Conservation (phyloP, 2,888 invertebrate genomes). For the Sesia bembeciformis region DNA sequence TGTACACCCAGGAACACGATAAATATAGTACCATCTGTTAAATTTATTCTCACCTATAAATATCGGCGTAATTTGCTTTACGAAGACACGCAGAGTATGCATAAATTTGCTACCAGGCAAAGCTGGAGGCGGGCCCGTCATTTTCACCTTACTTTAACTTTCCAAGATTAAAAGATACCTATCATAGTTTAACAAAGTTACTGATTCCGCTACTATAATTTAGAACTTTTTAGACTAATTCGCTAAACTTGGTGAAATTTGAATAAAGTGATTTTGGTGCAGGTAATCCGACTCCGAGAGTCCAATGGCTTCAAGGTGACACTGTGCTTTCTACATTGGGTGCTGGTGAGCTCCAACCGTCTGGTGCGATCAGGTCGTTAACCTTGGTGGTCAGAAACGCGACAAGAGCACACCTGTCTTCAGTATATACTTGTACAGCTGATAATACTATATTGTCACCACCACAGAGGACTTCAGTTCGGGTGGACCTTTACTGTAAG, state of each 20-base stretch:
- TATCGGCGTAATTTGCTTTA: background rate
- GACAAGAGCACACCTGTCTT: constrained; percentile 76
- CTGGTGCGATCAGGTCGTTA: constrained; percentile 37
- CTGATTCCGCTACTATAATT: background rate
- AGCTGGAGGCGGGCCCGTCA: background rate
- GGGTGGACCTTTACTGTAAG: constrained; percentile 80
- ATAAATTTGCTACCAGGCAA: background rate
- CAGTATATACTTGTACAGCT: constrained; percentile 80
- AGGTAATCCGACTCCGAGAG: constrained; percentile 59
- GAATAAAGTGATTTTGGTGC: background rate
- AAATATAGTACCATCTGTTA: too few species aligned
- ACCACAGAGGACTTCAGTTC: constrained; percentile 77
- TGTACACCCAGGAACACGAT: too few species aligned
- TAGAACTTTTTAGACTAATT: background rate
- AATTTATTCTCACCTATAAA: background rate
- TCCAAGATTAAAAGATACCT: background rate
- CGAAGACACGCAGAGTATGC: background rate
- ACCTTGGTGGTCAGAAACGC: constrained; percentile 46
- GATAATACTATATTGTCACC: constrained; percentile 80
- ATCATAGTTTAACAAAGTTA: background rate
- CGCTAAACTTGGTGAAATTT: background rate
- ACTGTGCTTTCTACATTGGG: constrained; percentile 40
- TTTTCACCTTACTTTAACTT: background rate
- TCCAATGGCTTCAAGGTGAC: constrained; percentile 63
- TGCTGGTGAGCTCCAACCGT: constrained; percentile 35